Evolutionary conservation across 2,797 vertebrate genomes (phyloP).

Genomic region (Diplodus puntazzo): DNA sequence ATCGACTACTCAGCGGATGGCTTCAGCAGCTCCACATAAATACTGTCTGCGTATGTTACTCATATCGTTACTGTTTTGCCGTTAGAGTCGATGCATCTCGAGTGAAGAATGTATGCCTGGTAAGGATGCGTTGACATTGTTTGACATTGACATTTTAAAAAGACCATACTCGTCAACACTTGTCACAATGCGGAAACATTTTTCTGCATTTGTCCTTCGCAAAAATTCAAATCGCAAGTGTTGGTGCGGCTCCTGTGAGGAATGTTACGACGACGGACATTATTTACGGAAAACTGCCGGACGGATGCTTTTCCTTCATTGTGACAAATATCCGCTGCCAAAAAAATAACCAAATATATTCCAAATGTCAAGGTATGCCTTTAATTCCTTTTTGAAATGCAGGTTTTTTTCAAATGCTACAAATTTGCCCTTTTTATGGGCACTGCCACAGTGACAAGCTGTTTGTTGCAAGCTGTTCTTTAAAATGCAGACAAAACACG

Average conservation of each 20-base stretch:
- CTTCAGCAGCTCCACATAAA: background rate
- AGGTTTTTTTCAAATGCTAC: slow-evolving; percentile 50
- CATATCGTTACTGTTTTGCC: background rate
- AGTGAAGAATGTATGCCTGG: slow-evolving; percentile 45
- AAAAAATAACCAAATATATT: slow-evolving; percentile 53
- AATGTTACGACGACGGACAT: slow-evolving; percentile 48
- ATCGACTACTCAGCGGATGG: background rate
- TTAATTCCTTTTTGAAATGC: slow-evolving; percentile 59
- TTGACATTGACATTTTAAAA: slow-evolving; percentile 59
- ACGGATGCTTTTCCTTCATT: slow-evolving; percentile 19
- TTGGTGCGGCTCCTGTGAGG: slow-evolving; percentile 23
- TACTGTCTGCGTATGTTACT: background rate
- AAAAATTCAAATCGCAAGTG: background rate
- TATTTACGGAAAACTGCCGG: slow-evolving; percentile 38
- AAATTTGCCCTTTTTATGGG: slow-evolving; percentile 55
- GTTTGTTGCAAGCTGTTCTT: slow-evolving; percentile 63
- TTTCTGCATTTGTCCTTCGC: slow-evolving; percentile 56
- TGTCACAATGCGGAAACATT: slow-evolving; percentile 43
- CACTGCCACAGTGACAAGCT: slow-evolving; percentile 42
- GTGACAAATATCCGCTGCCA: slow-evolving; percentile 57
- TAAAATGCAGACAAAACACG: slow-evolving; percentile 61
- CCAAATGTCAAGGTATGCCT: slow-evolving; percentile 60
- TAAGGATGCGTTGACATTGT: slow-evolving; percentile 42
- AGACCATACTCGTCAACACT: slow-evolving; percentile 43
- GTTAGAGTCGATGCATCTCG: slow-evolving; percentile 5